phyloP scores from a whole-genome alignment of 2,888 invertebrate species.

The Drosophila falleni region DNA sequence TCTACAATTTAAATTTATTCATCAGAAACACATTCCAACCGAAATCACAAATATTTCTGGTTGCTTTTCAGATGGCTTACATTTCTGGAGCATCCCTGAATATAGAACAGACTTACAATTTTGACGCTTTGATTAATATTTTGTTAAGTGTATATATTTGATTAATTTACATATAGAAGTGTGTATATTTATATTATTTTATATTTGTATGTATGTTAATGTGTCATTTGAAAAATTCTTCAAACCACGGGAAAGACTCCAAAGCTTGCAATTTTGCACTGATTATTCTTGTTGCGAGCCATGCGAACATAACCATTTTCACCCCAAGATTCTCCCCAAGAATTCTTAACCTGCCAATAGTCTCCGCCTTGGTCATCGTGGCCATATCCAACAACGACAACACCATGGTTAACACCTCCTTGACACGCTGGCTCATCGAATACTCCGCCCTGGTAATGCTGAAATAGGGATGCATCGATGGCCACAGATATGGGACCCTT shows the following conservation, averaged over 20 bases:
- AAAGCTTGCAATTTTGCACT: conserved; percentile 14
- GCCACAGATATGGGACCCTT: conserved; percentile 24
- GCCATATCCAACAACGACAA: conserved; percentile 23
- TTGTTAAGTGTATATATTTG: not conserved
- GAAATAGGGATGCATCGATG: conserved; percentile 19
- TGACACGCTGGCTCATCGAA: conserved; percentile 9
- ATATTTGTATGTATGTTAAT: not conserved
- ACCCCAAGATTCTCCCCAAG: conserved; percentile 17
- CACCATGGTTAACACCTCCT: conserved; percentile 2
- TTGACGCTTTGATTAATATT: not conserved
- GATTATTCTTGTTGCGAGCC: conserved; percentile 25
- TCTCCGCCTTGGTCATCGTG: conserved; percentile 15
- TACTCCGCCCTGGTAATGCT: conserved; percentile 17
- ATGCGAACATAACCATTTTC: conserved; percentile 28
- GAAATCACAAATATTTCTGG: too few relatives aligned
- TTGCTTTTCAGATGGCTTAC: too few relatives aligned
- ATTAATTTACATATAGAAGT: not conserved
- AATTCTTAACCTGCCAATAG: conserved; percentile 30
- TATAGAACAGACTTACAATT: not conserved
- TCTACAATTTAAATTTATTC: too few relatives aligned
- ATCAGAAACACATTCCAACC: too few relatives aligned
- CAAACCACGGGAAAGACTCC: conserved; percentile 14
- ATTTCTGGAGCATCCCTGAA: not conserved
- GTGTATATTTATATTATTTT: not conserved
- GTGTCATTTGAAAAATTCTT: not conserved